phyloP scores from a whole-genome alignment of 1,140 invertebrate genomes.

The Anadara kagoshimensis region DNA sequence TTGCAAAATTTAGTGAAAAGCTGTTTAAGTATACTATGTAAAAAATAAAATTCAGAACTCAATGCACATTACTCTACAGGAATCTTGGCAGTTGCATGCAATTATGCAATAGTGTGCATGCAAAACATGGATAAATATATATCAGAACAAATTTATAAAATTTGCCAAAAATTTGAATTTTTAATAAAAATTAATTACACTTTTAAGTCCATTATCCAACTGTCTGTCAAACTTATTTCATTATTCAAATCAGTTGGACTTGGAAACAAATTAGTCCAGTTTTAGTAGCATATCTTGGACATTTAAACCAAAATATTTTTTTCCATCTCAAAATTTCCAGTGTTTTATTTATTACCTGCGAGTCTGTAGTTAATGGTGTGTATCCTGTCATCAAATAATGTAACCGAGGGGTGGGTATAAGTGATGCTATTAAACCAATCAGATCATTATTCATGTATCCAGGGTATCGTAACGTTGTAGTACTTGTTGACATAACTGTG shows the following conservation, averaged over 20 bases:
- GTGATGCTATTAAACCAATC: slow-evolving; percentile 94
- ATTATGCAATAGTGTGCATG: no score
- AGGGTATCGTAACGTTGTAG: slow-evolving; percentile 95
- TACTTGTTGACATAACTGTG: slow-evolving; percentile 98
- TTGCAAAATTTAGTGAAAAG: background rate
- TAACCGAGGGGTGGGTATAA: slow-evolving; percentile 96
- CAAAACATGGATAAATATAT: no score
- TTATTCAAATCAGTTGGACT: no score
- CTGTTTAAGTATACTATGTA: background rate
- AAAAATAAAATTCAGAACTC: background rate
- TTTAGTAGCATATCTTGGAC: no score
- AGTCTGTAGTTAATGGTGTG: slow-evolving; percentile 95
- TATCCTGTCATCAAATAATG: slow-evolving; percentile 99
- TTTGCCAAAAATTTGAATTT: no score
- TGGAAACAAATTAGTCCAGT: no score
- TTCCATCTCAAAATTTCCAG: no score
- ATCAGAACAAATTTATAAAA: no score
- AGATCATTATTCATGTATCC: slow-evolving; percentile 99
- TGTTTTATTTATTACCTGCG: slow-evolving; percentile 76
- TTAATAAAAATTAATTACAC: no score
- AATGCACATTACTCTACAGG: background rate
- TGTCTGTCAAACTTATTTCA: no score
- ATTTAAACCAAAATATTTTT: no score
- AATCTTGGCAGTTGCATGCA: background rate
- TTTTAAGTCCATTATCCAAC: no score